Conservation (phyloP, 2,888 invertebrate species). For the Lasioglossum villosulum region DNA sequence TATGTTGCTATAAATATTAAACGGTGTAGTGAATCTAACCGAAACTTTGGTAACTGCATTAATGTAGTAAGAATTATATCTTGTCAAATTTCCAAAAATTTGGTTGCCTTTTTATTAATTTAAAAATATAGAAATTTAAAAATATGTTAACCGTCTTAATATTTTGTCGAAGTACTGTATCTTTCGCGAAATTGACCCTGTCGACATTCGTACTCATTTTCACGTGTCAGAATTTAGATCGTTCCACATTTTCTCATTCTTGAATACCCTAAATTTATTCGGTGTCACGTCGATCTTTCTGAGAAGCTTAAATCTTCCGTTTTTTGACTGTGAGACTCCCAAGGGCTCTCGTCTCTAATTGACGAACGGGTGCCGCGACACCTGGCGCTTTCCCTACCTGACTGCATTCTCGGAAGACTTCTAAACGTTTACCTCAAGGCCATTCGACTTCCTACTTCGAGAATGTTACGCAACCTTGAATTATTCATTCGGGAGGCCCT, state of each 20-base stretch:
- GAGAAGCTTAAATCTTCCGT: not conserved
- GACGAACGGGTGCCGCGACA: slow-evolving; percentile 39
- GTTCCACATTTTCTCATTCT: not conserved
- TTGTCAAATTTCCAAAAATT: no score
- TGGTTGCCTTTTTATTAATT: no score
- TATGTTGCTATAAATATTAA: no score
- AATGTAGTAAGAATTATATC: no score
- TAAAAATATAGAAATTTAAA: no score
- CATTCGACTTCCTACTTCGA: slow-evolving; percentile 55
- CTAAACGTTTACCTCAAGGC: slow-evolving; percentile 52
- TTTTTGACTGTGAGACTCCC: not conserved
- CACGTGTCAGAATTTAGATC: not conserved
- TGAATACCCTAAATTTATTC: slow-evolving; percentile 2
- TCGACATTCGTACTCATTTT: not conserved
- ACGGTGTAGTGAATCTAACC: no score
- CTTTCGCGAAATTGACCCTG: not conserved
- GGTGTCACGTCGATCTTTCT: slow-evolving; percentile 9
- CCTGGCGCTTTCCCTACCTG: slow-evolving; percentile 57
- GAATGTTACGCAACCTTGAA: slow-evolving; percentile 58
- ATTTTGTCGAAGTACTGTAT: no score
- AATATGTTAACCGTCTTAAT: no score
- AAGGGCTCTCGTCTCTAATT: slow-evolving; percentile 22
- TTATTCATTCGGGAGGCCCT: slow-evolving; percentile 54
- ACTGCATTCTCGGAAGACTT: slow-evolving; percentile 58
- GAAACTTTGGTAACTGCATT: no score